Percentiles rank a stretch among this genome's conserved stretches.
These are phyloP conservation scores for Notiomystis cincta DNA, from an alignment of 2,113 vertebrate species.

Conservation along the genomic window DNA sequence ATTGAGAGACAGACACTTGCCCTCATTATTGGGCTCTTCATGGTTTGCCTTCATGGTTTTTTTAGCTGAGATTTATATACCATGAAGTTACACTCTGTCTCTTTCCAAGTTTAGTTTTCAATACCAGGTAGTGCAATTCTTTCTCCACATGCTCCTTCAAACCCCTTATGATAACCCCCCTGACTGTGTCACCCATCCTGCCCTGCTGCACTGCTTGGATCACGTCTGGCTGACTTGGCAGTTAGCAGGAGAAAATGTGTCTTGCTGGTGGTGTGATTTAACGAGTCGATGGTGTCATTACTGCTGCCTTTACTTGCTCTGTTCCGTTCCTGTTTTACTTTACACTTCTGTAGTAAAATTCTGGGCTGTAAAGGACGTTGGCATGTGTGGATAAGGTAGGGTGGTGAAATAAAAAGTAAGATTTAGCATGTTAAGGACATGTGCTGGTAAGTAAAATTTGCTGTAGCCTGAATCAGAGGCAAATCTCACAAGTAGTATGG, in stretches of 20 bases:
- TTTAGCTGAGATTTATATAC: background rate
- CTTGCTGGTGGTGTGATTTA: background rate
- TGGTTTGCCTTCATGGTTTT: background rate
- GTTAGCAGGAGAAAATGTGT: background rate
- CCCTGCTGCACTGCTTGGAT: background rate
- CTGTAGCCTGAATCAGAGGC: rapidly evolving
- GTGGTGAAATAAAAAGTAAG: background rate
- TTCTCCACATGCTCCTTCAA: background rate
- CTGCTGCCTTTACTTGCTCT: background rate
- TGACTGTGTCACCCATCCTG: background rate
- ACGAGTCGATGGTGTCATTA: background rate
- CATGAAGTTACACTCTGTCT: background rate
- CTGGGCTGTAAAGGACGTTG: background rate
- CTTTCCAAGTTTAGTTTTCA: background rate
- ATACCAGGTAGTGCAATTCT: background rate
- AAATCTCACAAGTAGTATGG: background rate
- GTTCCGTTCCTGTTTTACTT: background rate
- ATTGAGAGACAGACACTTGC: background rate
- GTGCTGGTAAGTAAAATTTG: background rate
- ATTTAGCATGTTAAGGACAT: background rate
- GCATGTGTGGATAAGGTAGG: background rate
- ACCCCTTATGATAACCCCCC: rapidly evolving
- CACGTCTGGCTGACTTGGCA: background rate
- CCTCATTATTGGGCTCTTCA: background rate
- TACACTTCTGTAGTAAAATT: background rate